A percentile compares a stretch with the other conserved stretches of the same genome.
phyloP scores from a whole-genome alignment of 92 coral and sea anemone species.

The Heteractis magnifica region DNA sequence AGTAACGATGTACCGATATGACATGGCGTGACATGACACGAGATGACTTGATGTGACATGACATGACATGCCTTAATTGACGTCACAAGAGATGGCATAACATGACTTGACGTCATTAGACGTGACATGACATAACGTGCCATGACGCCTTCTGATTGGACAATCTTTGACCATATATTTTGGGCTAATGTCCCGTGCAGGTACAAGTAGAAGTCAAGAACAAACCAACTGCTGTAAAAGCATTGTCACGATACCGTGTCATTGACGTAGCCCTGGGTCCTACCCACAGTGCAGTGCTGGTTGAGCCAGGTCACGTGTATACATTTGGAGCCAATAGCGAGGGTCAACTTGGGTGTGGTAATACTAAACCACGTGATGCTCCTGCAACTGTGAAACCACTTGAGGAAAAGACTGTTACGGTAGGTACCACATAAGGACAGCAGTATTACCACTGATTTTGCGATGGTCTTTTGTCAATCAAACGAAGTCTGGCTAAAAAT shows the following conservation, averaged over 20 bases:
- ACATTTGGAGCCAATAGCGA: slow-evolving; percentile 89
- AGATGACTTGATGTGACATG: too few relatives aligned
- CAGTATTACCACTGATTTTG: too few relatives aligned
- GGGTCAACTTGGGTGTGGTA: slow-evolving; percentile 91
- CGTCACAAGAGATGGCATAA: too few relatives aligned
- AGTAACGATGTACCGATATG: too few relatives aligned
- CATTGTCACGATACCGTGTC: slow-evolving; percentile 88
- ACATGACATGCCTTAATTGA: too few relatives aligned
- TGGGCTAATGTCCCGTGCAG: slow-evolving; percentile 22
- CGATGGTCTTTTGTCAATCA: too few relatives aligned
- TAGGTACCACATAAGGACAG: slow-evolving; percentile 14
- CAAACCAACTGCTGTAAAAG: slow-evolving; percentile 91
- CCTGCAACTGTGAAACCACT: slow-evolving; percentile 85
- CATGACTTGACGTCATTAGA: too few relatives aligned
- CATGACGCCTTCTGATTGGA: not conserved
- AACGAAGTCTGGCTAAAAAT: too few relatives aligned
- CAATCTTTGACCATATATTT: not conserved
- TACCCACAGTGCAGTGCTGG: slow-evolving; percentile 90
- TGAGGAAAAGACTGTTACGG: slow-evolving; percentile 78
- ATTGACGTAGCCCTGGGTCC: slow-evolving; percentile 91
- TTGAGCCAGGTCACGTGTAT: slow-evolving; percentile 92
- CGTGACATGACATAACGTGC: too few relatives aligned
- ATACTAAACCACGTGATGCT: slow-evolving; percentile 87
- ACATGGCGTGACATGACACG: too few relatives aligned
- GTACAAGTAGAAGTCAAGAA: slow-evolving; percentile 93